These are phyloP conservation scores for Callimorpha dominula DNA, from an alignment of 2,888 invertebrate genomes.

Conservation along the genomic window DNA sequence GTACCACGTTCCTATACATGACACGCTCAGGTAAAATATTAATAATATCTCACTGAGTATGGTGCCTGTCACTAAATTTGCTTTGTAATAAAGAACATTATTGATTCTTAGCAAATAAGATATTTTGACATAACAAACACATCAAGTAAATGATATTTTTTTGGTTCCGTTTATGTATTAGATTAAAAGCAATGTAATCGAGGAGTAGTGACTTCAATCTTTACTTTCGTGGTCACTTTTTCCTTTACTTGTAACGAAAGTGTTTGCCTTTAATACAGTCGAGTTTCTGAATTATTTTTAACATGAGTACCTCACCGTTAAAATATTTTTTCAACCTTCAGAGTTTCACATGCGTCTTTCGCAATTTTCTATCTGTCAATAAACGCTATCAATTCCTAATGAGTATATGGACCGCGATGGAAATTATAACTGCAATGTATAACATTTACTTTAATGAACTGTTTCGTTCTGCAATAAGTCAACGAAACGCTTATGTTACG, in stretches of 20 bases:
- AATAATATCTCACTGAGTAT: background rate
- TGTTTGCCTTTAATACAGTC: background rate
- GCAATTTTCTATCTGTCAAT: conserved; percentile 41
- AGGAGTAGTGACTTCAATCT: background rate
- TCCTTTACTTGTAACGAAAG: background rate
- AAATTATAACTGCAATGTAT: conserved; percentile 12
- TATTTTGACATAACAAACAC: background rate
- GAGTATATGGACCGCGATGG: conserved; percentile 24
- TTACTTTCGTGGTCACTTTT: background rate
- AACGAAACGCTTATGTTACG: background rate
- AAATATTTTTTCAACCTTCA: conserved; percentile 41
- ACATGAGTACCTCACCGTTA: conserved; percentile 37
- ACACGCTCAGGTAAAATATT: background rate
- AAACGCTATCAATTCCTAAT: conserved; percentile 28
- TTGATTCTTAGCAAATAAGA: background rate
- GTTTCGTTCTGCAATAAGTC: background rate
- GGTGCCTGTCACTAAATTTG: background rate
- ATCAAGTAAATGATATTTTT: background rate
- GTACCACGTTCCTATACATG: background rate
- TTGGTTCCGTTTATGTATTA: background rate
- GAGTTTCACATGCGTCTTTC: conserved; percentile 46
- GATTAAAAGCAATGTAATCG: conserved; percentile 2
- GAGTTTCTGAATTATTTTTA: background rate
- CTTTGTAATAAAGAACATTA: background rate
- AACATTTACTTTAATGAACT: conserved; percentile 9